Evolutionary conservation across 2,888 invertebrate species (phyloP).

Genomic region (Drosophila subsilvestris): DNA sequence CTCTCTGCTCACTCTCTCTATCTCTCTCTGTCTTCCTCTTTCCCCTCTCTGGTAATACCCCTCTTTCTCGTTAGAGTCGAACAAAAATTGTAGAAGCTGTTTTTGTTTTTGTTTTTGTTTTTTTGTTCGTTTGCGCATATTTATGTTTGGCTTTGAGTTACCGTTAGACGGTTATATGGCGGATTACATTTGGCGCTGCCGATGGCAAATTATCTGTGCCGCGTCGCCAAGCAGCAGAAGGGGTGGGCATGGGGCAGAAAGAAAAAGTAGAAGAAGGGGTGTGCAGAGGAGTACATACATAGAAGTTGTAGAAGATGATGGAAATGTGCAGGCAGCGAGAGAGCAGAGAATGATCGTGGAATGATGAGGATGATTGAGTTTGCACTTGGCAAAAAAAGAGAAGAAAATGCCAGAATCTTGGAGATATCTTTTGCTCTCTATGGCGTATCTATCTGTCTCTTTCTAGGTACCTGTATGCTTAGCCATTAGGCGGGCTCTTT

Average conservation of each 20-base stretch:
- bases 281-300: background rate
- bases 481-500: too few relatives aligned
- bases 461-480: too few relatives aligned
- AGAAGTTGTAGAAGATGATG: background rate
- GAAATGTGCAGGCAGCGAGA: constrained; percentile 4
- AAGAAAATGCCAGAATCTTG: background rate
- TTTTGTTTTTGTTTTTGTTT: constrained; percentile 40
- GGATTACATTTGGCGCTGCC: constrained; percentile 79
- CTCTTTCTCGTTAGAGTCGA: constrained; percentile 38
- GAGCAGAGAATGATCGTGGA: constrained; percentile 31
- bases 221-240: constrained; percentile 18
- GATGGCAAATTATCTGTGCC: constrained; percentile 78
- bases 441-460: background rate
- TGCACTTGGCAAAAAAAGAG: constrained; percentile 25
- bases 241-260: background rate
- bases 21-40: constrained; percentile 34
- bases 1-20: background rate
- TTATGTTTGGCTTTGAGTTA: constrained; percentile 79
- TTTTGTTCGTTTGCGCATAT: constrained; percentile 69
- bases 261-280: constrained; percentile 4
- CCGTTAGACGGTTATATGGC: constrained; percentile 78
- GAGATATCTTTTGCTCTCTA: background rate
- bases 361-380: constrained; percentile 43
- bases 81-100: constrained; percentile 78
- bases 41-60: constrained; percentile 40